Conservation (phyloP, 2,888 invertebrate species). For the Ecliptopera silaceata region DNA sequence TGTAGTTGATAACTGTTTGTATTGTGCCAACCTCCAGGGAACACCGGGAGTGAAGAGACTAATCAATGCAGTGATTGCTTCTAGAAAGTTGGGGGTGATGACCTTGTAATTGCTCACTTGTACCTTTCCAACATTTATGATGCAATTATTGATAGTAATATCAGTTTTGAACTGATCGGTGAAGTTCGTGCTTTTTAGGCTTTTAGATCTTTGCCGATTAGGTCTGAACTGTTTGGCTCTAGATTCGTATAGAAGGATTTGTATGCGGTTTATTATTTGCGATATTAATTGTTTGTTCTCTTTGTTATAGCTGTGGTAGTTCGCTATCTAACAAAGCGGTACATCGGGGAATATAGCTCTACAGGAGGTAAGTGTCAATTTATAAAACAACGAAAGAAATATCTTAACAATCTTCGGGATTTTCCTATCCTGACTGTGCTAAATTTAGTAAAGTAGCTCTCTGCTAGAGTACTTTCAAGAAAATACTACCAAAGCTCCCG, state of each 20-base stretch:
- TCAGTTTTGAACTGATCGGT: conserved; percentile 36
- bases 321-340: conserved; percentile 90
- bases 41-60: conserved; percentile 75
- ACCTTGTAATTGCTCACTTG: conserved; percentile 62
- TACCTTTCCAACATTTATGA: conserved; percentile 34
- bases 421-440: no score
- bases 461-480: no score
- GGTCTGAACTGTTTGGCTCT: no score
- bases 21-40: conserved; percentile 61
- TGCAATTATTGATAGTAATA: conserved; percentile 38
- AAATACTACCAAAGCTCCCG: no score
- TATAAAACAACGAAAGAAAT: no score
- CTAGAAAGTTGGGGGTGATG: conserved; percentile 74
- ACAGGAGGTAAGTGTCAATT: conserved; percentile 86
- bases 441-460: no score
- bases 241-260: no score
- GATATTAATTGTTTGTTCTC: conserved; percentile 31
- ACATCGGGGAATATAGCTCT: conserved; percentile 92
- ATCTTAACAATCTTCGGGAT: no score
- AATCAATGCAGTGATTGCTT: conserved; percentile 60
- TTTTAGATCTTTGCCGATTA: no score
- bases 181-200: no score
- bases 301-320: conserved; percentile 90
- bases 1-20: conserved; percentile 75
- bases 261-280: neutral